Evolutionary conservation across 2,113 vertebrate genomes (phyloP), one percentile per base, ranked within the genome.

Genomic region (Centropus unirufus): DNA sequence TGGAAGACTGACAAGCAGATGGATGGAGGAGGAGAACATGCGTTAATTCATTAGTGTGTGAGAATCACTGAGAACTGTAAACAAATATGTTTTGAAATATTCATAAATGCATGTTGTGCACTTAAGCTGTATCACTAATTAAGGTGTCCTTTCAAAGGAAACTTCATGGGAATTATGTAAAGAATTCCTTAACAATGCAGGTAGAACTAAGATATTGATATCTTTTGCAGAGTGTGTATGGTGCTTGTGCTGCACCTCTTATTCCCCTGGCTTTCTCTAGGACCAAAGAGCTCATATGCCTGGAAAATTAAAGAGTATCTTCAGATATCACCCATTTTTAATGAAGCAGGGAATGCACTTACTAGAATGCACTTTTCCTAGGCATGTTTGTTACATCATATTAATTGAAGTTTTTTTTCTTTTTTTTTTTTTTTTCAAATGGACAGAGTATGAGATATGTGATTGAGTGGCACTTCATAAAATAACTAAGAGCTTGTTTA

Each of bases 51-150:
- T 77, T 88, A 74, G 42, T 47, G 46, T 76, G 67, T 52, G 79
- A 88, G 68, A 90, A 88, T 90, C 55, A n/a, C 57, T 86, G 47
- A 89, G 75, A 92, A 67, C 46, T 86, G 68, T 90, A 88, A 90
- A 86, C 68, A 92, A 86, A 51, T 81, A 39, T 46, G 59, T 81
- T 94, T 94, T 86, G 72, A 83, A 94, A 89, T 92, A 67, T 89
- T 90, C 83, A 57, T 58, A 61, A 95, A 91, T 70, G 66, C 66
- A 52, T 67, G 42, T 89, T 92, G 32, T 92, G 34, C 51, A 67
- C 61, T 89, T 95, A 42, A 90, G 61, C 58, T 89, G 18, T 90
- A 20, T 80, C 90, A 57, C 72, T 90, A 90, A 83, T 92, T 59
- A 90, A 95, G 57, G 30, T 96, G 11, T 87, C 57, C 70, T 23